Conservation (phyloP, 2,888 invertebrate genomes). For the Stenotaenia linearis region DNA sequence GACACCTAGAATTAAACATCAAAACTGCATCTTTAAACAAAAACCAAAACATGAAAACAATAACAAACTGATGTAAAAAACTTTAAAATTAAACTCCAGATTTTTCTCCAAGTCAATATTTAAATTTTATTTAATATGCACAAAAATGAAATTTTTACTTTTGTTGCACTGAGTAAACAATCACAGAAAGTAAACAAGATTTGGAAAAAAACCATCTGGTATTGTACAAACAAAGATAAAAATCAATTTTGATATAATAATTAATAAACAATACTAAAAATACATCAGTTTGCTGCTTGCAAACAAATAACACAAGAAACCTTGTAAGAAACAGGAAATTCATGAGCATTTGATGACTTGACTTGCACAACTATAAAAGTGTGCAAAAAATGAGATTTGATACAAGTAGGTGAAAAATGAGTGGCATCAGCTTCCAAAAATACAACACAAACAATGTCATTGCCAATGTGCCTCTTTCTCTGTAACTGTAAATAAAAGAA, state of each 20-base stretch:
- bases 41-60: too few relatives aligned
- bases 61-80: not conserved
- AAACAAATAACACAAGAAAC: too few relatives aligned
- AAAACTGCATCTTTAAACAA: too few relatives aligned
- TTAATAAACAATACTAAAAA: too few relatives aligned
- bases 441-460: conserved; percentile 91
- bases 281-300: not conserved
- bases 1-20: conserved; percentile 57
- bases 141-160: too few relatives aligned
- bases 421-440: conserved; percentile 91
- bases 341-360: conserved; percentile 70
- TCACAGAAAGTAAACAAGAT: too few relatives aligned
- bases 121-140: too few relatives aligned
- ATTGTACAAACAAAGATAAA: too few relatives aligned
- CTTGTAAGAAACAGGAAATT: conserved; percentile 81
- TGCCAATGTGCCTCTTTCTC: conserved; percentile 86
- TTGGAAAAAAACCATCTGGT: too few relatives aligned
- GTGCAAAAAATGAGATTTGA: conserved; percentile 89
- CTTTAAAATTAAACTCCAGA: not conserved
- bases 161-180: too few relatives aligned
- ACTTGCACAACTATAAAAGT: conserved; percentile 88
- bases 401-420: conserved; percentile 84
- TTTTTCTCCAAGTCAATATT: too few relatives aligned
- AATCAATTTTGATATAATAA: too few relatives aligned
- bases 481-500: conserved; percentile 56